A percentile compares a stretch with the other conserved stretches of the same genome.
These are phyloP conservation scores for Tetragnatha montana DNA, from an alignment of 2,888 invertebrate genomes.

Conservation along the genomic window DNA sequence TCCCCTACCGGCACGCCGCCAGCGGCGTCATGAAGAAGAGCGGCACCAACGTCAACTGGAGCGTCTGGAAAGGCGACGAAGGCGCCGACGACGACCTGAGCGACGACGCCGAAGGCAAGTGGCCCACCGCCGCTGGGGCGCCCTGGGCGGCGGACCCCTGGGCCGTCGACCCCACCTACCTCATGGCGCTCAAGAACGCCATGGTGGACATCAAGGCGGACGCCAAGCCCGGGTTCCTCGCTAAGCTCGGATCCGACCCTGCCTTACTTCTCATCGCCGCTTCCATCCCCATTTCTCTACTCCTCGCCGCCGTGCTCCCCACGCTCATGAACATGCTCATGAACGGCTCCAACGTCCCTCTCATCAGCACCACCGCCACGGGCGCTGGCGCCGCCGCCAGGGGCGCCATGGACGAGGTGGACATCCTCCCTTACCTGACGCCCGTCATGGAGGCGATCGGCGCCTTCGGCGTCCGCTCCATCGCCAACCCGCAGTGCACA, in stretches of 20 bases:
- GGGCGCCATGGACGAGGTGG: conserved; percentile 24
- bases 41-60: conserved; percentile 58
- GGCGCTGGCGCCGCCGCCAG: neutral
- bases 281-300: conserved; percentile 55
- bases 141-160: conserved; percentile 38
- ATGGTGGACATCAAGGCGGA: conserved; percentile 51
- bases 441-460: conserved; percentile 61
- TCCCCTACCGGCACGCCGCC: conserved; percentile 50
- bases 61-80: conserved; percentile 59
- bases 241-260: conserved; percentile 50
- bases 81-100: conserved; percentile 21
- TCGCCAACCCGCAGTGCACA: conserved; percentile 61
- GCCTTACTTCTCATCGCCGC: conserved; percentile 51
- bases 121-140: neutral
- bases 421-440: conserved; percentile 47
- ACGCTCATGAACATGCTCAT: conserved; percentile 50
- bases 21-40: conserved; percentile 63
- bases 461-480: conserved; percentile 49
- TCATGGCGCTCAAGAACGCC: conserved; percentile 59
- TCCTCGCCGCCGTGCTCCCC: conserved; percentile 61
- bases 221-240: conserved; percentile 49
- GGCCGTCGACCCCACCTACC: conserved; percentile 59
- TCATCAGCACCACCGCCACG: conserved; percentile 53
- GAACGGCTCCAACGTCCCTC: conserved; percentile 37
- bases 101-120: conserved; percentile 22